These are phyloP conservation scores for Mastigias papua DNA, from an alignment of 30 jellyfish, hydroid and myxozoan genomes.

Conservation along the genomic window DNA sequence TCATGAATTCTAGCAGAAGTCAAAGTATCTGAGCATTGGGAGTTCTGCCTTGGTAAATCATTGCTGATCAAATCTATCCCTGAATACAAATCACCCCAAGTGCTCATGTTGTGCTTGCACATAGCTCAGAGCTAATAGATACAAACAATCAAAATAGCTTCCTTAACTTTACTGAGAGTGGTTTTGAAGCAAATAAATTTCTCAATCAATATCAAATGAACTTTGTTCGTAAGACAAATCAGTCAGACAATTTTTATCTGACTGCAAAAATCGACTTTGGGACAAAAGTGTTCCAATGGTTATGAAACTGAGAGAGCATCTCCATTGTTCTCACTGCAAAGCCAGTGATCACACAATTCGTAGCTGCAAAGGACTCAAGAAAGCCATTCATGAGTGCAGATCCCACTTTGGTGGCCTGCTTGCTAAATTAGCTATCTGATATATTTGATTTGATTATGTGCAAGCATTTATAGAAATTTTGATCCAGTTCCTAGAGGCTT, in stretches of 20 bases:
- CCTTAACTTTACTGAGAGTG: constrained; percentile 18
- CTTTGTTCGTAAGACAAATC: not conserved
- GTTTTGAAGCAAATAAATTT: constrained; percentile 32
- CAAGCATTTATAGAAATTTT: too few relatives aligned
- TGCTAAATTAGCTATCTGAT: too few relatives aligned
- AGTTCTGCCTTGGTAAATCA: not conserved
- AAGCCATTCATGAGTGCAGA: not conserved
- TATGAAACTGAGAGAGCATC: constrained; percentile 20
- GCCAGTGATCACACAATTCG: not conserved
- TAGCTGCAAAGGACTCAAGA: not conserved
- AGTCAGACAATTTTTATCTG: constrained; percentile 38
- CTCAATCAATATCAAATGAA: constrained; percentile 15
- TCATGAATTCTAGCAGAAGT: not conserved
- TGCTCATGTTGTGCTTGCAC: constrained; percentile 33
- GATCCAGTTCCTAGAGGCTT: too few relatives aligned
- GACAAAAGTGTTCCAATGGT: constrained; percentile 35
- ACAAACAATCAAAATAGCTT: not conserved
- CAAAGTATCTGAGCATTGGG: not conserved
- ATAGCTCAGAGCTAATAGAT: constrained; percentile 24
- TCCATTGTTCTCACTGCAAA: too few relatives aligned
- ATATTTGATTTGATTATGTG: too few relatives aligned
- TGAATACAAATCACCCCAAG: constrained; percentile 42
- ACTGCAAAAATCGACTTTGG: constrained; percentile 23
- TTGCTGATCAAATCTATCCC: constrained; percentile 1
- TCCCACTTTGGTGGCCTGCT: too few relatives aligned